A percentile compares a stretch with the other conserved stretches of the same genome.
phyloP scores from a whole-genome alignment of 2,797 vertebrate genomes.

The Arremon brunneinucha region DNA sequence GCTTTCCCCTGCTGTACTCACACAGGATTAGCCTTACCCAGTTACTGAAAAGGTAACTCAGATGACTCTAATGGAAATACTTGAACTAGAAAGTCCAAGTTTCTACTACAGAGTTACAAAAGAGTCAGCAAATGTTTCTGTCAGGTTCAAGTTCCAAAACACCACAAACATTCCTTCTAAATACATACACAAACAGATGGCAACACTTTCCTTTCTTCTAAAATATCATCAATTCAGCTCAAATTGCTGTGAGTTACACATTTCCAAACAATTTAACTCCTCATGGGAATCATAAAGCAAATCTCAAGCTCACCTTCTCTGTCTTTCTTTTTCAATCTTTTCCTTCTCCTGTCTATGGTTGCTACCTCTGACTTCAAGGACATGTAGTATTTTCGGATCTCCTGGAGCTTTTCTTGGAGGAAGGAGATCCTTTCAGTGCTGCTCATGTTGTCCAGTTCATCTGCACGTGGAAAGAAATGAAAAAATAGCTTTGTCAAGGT shows the following conservation, averaged over 20 bases:
- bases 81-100: neutral
- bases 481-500: neutral
- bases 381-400: conserved; percentile 98
- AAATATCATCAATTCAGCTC: neutral
- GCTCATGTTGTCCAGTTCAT: conserved; percentile 92
- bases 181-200: fast-evolving
- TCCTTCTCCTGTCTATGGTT: conserved; percentile 94
- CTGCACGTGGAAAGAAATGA: conserved; percentile 46
- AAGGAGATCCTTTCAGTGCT: conserved; percentile 93
- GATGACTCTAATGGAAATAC: neutral
- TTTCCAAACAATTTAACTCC: neutral
- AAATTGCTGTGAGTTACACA: fast-evolving
- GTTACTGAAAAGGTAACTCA: neutral
- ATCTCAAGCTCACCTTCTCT: conserved; percentile 85
- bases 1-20: neutral
- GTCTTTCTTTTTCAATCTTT: conserved; percentile 98
- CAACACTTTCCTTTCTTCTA: neutral
- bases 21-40: neutral
- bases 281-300: neutral
- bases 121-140: neutral
- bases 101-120: neutral
- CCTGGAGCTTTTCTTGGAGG: conserved; percentile 96
- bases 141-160: neutral
- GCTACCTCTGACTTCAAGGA: conserved; percentile 98
- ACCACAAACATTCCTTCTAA: neutral